phyloP scores from a whole-genome alignment of 2,888 invertebrate species.

The Calliphora vomitoria region DNA sequence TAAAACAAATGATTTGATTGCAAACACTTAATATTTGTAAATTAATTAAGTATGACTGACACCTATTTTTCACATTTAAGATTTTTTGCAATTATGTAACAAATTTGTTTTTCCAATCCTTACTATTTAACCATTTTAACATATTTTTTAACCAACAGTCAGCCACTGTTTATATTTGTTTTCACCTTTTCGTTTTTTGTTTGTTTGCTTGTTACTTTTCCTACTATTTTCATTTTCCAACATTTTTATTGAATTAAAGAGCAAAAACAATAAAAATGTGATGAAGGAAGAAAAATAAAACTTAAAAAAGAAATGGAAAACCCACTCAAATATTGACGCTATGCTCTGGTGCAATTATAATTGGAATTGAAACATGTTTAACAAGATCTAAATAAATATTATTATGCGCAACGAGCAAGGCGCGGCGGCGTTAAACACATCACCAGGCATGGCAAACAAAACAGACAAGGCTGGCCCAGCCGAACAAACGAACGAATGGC shows the following conservation, averaged over 20 bases:
- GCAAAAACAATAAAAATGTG: constrained; percentile 23
- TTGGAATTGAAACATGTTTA: constrained; percentile 77
- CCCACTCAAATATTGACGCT: constrained; percentile 71
- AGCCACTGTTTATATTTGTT: constrained; percentile 44
- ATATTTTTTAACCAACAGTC: constrained; percentile 27
- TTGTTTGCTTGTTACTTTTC: neutral
- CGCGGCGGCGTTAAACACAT: constrained; percentile 69
- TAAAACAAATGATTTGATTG: no score
- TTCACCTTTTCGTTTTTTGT: constrained; percentile 13
- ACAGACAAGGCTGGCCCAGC: constrained; percentile 38
- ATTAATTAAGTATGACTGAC: no score
- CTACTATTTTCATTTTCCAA: constrained; percentile 25
- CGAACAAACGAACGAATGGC: constrained; percentile 4
- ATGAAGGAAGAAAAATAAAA: constrained; percentile 52
- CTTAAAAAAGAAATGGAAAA: constrained; percentile 53
- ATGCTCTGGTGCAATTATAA: constrained; percentile 74
- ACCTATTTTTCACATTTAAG: no score
- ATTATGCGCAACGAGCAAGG: constrained; percentile 69
- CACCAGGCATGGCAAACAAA: constrained; percentile 54
- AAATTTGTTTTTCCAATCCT: constrained; percentile 29
- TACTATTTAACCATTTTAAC: constrained; percentile 34
- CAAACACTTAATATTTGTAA: no score
- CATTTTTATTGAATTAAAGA: constrained; percentile 60
- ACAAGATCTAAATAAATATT: constrained; percentile 76
- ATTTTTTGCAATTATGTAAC: neutral